Percentiles rank a stretch among this genome's conserved stretches.
Conservation (phyloP, 2,888 invertebrate genomes). For the Eristalis pertinax region DNA sequence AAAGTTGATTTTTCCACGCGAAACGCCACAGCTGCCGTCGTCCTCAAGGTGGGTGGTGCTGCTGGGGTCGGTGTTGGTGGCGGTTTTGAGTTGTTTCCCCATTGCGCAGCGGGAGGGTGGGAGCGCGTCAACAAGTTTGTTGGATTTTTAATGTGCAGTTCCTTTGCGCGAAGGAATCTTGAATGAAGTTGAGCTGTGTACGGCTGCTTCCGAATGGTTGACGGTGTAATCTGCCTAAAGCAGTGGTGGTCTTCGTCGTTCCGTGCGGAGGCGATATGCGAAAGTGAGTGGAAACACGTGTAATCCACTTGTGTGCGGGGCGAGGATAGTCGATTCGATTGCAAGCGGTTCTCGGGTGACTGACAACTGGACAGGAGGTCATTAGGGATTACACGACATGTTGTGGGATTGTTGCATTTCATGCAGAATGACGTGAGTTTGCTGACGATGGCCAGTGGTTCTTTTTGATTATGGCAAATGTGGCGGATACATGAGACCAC, state of each 20-base stretch:
- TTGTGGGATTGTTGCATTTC: not conserved
- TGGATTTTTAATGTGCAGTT: slow-evolving; percentile 48
- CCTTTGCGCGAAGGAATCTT: slow-evolving; percentile 42
- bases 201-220: slow-evolving; percentile 21
- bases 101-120: not conserved
- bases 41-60: not conserved
- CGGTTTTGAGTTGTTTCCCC: not conserved
- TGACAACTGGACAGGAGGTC: not conserved
- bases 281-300: slow-evolving; percentile 24
- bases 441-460: not conserved
- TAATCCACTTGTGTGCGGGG: slow-evolving; percentile 12
- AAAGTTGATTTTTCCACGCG: slow-evolving; percentile 63
- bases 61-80: too few relatives aligned
- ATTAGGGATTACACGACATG: not conserved
- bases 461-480: not conserved
- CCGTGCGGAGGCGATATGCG: slow-evolving; percentile 1
- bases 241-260: not conserved
- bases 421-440: not conserved
- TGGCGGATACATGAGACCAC: not conserved
- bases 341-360: not conserved
- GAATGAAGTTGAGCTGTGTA: slow-evolving; percentile 4
- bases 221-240: slow-evolving; percentile 31
- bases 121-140: slow-evolving; percentile 66
- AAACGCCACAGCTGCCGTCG: slow-evolving; percentile 19
- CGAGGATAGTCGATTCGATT: not conserved